Evolutionary conservation across 2,113 vertebrate species (phyloP), one percentile per base, ranked within the genome.

Genomic region (Hemiprocne comata): DNA sequence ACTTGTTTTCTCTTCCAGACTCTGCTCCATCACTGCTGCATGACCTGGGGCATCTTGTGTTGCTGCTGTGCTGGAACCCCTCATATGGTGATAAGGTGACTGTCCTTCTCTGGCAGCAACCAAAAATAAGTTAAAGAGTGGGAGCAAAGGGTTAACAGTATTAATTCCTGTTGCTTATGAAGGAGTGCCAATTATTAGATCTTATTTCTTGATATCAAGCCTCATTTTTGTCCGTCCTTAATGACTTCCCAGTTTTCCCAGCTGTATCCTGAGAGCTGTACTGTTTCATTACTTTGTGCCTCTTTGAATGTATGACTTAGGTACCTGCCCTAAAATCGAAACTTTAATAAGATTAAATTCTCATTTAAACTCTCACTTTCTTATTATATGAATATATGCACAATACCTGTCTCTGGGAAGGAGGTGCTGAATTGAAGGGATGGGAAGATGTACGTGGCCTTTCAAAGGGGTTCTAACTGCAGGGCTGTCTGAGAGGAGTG

Each of bases 211-310:
- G 93, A 90, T 94, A 89, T 21, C 57, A 69, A 82, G 83, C 50
- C 77, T 95, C 87, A 82, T 93, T 95, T 90, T 96, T 94, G 86
- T 57, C 90, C 1, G 40, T 87, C 38, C 80, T 94, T 92, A 92
- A 89, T 96, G 76, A 85, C 70, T 95, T 95, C n/a, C 31, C 79
- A 34, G 79, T 88, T 94, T 90, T 88, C 90, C 92, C 89, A 80
- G 58, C 76, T 92, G 80, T 89, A 82, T 78, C 58, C 61, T 46
- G 50, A 88, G 85, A 91, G 61, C 54, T 74, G 65, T 65, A 53
- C 90, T 0, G 0, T 94, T 92, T 93, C 83, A 81, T 94, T 92
- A 61, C 71, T 85, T 82, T 60, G 48, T 89, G 61, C 76, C 34
- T 89, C 72, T 89, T 94, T 2, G 0, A 57, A n/a, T 31, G 61